Conservation (phyloP, 2,888 invertebrate species). For the Parascotia fuliginaria region DNA sequence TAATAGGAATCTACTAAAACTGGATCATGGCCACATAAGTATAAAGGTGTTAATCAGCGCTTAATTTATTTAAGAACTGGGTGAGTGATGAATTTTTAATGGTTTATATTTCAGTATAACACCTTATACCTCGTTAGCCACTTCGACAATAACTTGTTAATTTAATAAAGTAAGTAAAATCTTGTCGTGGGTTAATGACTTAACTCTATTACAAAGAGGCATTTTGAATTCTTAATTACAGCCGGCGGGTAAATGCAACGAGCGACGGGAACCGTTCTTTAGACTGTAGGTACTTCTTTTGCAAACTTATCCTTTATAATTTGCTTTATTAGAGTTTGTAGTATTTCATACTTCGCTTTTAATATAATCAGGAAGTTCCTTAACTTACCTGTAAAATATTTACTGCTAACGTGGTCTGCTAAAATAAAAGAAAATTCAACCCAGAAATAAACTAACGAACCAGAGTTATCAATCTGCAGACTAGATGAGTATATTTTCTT, state of each 20-base stretch:
- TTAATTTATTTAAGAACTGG: slow-evolving; percentile 15
- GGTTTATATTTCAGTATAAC: slow-evolving; percentile 14
- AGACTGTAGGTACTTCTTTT: slow-evolving; percentile 39
- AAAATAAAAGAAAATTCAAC: too few species aligned
- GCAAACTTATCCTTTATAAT: slow-evolving; percentile 42
- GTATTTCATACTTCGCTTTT: slow-evolving; percentile 12
- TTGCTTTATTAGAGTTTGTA: slow-evolving; percentile 49
- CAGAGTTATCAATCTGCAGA: too few species aligned
- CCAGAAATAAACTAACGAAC: too few species aligned
- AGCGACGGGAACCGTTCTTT: slow-evolving; percentile 63
- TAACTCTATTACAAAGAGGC: slow-evolving; percentile 71
- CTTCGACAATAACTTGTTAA: slow-evolving; percentile 49
- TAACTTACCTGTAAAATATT: too few species aligned
- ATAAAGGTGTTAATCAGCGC: not conserved
- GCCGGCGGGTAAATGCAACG: slow-evolving; percentile 73
- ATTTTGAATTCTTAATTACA: slow-evolving; percentile 80
- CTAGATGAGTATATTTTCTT: too few species aligned
- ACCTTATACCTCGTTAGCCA: slow-evolving; percentile 45
- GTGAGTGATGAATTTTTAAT: slow-evolving; percentile 27
- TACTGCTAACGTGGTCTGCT: too few species aligned
- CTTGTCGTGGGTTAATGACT: slow-evolving; percentile 63
- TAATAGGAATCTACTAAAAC: not conserved
- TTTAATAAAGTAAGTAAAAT: slow-evolving; percentile 60
- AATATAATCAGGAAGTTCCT: too few species aligned
- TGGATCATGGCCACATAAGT: too few species aligned